Evolutionary conservation across 35 echinoderm and acorn worm genomes (phyloP), one percentile per base, ranked within the genome.

Genomic region (Apostichopus japonicus): DNA sequence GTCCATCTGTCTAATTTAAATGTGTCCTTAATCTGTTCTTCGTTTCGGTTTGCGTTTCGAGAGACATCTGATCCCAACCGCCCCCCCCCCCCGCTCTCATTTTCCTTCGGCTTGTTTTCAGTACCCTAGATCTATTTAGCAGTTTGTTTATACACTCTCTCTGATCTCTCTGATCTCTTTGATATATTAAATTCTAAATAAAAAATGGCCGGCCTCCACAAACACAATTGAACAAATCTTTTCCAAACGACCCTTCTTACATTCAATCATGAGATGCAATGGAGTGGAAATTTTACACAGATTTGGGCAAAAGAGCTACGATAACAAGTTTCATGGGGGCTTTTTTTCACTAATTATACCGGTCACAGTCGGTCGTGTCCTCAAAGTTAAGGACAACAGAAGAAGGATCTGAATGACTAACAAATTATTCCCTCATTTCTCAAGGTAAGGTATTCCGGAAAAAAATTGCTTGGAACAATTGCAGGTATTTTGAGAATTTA

Each of bases 381-480:
- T 82, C 79, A 82, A 82, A 82, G 79, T 82, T 82, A 82, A 82
- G 79, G 79, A 82, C 79, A 82, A 9, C 4, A 44, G 33, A 44
- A 1, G 33, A 53, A 23, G 16, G 16, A 54, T 14, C 33, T 5
- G 51, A 6, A 82, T 82, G 24, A 82, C 79, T 56, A 82, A 82
- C 53, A 27, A 8, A 54, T 19, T 7, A 13, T 65, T 65, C 62
- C 9, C 62, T 17, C 16, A 65, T 17, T 44, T 44, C 33, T 44
- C 33, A 44, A 44, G 33, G 33, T 44, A 10, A 65, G 16, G 62
- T 65, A 65, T 65, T 6, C 62, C 33, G 33, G 33, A 44, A 44
- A 44, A 65, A 65, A 13, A 17, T 5, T 6, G 10, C 62, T 65
- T 65, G 62, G 62, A 65, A 65, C 62, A 65, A 65, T 65, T 65